Evolutionary conservation across 2,113 vertebrate genomes (phyloP).

Genomic region (Sciurus niger): DNA sequence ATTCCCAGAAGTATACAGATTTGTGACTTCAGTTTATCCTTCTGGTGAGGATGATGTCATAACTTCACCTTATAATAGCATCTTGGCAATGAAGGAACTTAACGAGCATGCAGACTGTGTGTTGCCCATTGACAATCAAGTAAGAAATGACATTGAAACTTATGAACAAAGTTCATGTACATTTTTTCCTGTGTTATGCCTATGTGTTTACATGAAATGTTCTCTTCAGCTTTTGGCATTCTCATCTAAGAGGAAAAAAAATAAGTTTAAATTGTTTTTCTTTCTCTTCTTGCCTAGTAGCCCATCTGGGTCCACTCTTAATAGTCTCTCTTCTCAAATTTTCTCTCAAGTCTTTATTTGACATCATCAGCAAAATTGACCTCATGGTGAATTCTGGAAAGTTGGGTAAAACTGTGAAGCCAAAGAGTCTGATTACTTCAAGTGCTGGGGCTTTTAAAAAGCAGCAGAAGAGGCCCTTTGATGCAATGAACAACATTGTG

Average conservation of each 20-base stretch:
- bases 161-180: neutral
- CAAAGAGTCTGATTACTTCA: conserved; percentile 91
- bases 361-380: conserved; percentile 96
- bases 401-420: conserved; percentile 90
- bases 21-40: conserved; percentile 96
- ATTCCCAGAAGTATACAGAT: conserved; percentile 96
- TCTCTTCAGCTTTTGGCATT: conserved; percentile 48
- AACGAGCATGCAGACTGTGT: conserved; percentile 98
- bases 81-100: conserved; percentile 97
- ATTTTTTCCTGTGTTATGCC: neutral
- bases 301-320: neutral
- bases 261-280: conserved; percentile 45
- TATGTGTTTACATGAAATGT: conserved; percentile 10
- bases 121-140: conserved; percentile 97
- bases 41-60: conserved; percentile 97
- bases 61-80: conserved; percentile 98
- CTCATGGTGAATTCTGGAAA: conserved; percentile 90
- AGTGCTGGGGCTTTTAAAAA: conserved; percentile 87
- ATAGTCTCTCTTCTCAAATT: conserved; percentile 68
- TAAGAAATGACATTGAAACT: conserved; percentile 82
- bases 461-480: conserved; percentile 93
- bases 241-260: conserved; percentile 26
- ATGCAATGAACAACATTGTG: conserved; percentile 98
- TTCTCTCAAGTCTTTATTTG: conserved; percentile 93
- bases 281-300: conserved; percentile 53